Evolutionary conservation across 1,140 invertebrate species (phyloP).

Genomic region (Campoletis sonorensis): DNA sequence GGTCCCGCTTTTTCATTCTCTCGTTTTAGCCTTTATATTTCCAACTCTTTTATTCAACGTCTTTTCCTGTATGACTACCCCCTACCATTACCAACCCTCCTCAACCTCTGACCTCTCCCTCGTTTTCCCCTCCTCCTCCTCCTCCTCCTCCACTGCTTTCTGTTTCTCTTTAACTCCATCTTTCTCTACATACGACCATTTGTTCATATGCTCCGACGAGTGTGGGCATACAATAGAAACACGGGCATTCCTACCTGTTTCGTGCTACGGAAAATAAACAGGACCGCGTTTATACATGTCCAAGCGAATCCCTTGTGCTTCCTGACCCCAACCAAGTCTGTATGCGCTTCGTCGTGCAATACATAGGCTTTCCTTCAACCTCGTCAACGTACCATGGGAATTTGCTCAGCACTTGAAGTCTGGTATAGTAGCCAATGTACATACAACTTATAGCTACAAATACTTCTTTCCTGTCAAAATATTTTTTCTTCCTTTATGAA

Average conservation of each 20-base stretch:
- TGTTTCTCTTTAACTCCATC: background rate
- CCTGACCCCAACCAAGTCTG: slow-evolving; percentile 9
- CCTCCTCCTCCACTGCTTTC: background rate
- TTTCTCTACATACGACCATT: slow-evolving; percentile 10
- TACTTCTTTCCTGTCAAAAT: background rate
- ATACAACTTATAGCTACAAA: background rate
- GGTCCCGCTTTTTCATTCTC: background rate
- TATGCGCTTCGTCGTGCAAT: background rate
- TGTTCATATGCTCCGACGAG: background rate
- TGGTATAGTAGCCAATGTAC: background rate
- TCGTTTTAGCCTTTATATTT: slow-evolving; percentile 1
- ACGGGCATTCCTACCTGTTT: slow-evolving; percentile 13
- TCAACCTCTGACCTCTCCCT: slow-evolving; percentile 7
- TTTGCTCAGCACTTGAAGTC: slow-evolving; percentile 44
- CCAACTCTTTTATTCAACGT: slow-evolving; percentile 2
- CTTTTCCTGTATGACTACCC: background rate
- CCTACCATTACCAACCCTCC: background rate
- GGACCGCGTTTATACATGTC: slow-evolving; percentile 18
- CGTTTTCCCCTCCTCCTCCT: background rate
- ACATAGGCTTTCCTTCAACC: slow-evolving; percentile 1
- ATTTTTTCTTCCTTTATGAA: background rate
- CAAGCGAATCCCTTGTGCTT: background rate
- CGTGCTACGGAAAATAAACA: slow-evolving; percentile 29
- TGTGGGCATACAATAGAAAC: background rate
- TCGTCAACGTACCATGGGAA: slow-evolving; percentile 32